Base-by-base conservation (phyloP, 2,888 invertebrate genomes). In the Gnatocerus cornutus region DNA sequence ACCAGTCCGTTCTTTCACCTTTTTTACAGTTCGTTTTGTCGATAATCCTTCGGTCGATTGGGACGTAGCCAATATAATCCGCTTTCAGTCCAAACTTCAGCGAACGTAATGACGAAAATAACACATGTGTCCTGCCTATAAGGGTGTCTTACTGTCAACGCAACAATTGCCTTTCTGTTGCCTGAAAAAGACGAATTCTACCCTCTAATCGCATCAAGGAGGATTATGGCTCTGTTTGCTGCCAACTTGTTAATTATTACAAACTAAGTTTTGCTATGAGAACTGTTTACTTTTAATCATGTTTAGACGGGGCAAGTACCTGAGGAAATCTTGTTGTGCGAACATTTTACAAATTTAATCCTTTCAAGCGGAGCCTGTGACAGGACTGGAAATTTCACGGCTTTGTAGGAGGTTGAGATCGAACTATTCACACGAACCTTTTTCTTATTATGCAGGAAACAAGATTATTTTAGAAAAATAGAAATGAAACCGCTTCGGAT, bases 81-180 rank as follows among this genome's bases (percentile, higher is more conserved):
- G 79, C 82, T 84, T 85, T 83, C 76, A 80, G 79, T 83, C 80
- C 80, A 76, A 83, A 80, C 79, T 80, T 80, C 76, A 76, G 73
- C 77, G 80, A 78, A 81, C 82, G 82, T 85, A 85, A 85, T 85
- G 83, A 84, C 79, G 82, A 83, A 83, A 83, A 83, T 84, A 84
- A 84, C 85, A 85, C 84, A 84, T 85, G 85, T 84, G 82, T 81
- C 80, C 81, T 80, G 81, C 79, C 81, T 81, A 83, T 84, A 83
- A 84, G 84, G 83, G 82, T 81, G 83, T 82, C 84, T 84, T 84
- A 84, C 81, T 84, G 85, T 85, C 85, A 85, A 76, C 83, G 82
- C 77, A 79, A 82, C 83, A 83, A 83, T 83, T 81, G 83, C 81
- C 75, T 71, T 73, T 78, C 78, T 79, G 79, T 81, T 76, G 79